Percentiles rank a stretch among this genome's conserved stretches.
phyloP scores from a whole-genome alignment of 2,888 invertebrate species.

The Drosophila neoperkinsi region DNA sequence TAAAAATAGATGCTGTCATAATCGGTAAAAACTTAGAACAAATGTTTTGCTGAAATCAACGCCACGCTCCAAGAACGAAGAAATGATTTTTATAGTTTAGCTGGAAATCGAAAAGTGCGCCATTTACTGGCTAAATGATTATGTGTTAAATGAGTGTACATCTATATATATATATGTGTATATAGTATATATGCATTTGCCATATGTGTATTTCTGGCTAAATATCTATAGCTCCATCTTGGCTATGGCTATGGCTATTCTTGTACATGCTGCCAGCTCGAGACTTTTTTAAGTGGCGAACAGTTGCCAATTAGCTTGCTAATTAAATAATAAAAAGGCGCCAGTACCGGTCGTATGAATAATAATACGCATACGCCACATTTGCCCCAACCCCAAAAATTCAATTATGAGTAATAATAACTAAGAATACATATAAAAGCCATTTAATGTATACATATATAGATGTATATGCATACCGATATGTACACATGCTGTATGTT shows the following conservation, averaged over 20 bases:
- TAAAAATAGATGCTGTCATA: slow-evolving; percentile 72
- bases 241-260: slow-evolving; percentile 62
- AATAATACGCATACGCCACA: slow-evolving; percentile 71
- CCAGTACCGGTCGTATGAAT: slow-evolving; percentile 55
- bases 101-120: slow-evolving; percentile 57
- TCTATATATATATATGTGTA: slow-evolving; percentile 3
- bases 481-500: slow-evolving; percentile 23
- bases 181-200: neutral
- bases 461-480: slow-evolving; percentile 12
- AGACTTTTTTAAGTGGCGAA: slow-evolving; percentile 37
- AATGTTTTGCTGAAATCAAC: slow-evolving; percentile 37
- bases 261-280: slow-evolving; percentile 49
- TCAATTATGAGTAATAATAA: slow-evolving; percentile 76
- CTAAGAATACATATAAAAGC: slow-evolving; percentile 27
- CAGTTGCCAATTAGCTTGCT: slow-evolving; percentile 78
- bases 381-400: slow-evolving; percentile 47
- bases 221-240: slow-evolving; percentile 5
- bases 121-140: slow-evolving; percentile 25
- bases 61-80: slow-evolving; percentile 51
- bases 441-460: slow-evolving; percentile 23
- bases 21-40: slow-evolving; percentile 35
- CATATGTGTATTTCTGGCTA: slow-evolving; percentile 38
- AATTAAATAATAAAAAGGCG: slow-evolving; percentile 79
- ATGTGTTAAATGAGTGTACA: neutral
- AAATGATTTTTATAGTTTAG: slow-evolving; percentile 29